These are phyloP conservation scores for Sinhomidia bicolor DNA, from an alignment of 2,888 invertebrate species.

Conservation along the genomic window DNA sequence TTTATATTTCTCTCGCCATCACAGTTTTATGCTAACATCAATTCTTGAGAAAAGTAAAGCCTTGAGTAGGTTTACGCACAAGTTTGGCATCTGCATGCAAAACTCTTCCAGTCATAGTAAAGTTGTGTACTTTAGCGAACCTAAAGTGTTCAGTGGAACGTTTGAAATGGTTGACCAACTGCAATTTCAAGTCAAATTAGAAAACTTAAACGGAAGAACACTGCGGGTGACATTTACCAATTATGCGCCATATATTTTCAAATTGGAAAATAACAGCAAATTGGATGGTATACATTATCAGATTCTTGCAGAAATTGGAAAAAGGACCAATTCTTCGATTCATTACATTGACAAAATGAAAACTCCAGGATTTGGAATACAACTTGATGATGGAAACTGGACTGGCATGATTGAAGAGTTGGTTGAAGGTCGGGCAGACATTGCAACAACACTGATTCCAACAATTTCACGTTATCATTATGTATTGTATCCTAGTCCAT, in stretches of 20 bases:
- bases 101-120: background rate
- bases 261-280: background rate
- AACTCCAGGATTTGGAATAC: slow-evolving; percentile 36
- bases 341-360: background rate
- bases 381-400: slow-evolving; percentile 29
- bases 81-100: background rate
- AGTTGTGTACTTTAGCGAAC: background rate
- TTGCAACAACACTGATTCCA: background rate
- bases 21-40: background rate
- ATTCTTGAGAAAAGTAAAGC: background rate
- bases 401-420: slow-evolving; percentile 56
- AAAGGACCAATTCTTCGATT: slow-evolving; percentile 13
- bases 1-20: background rate
- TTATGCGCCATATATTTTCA: slow-evolving; percentile 8
- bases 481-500: background rate
- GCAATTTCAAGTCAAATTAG: background rate
- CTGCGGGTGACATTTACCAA: background rate
- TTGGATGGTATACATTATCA: slow-evolving; percentile 19
- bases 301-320: slow-evolving; percentile 23
- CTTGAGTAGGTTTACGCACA: background rate
- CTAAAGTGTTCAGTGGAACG: background rate
- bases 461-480: background rate
- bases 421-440: background rate
- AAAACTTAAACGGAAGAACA: slow-evolving; percentile 27
- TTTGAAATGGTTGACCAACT: background rate